Percentiles rank a stretch among this genome's conserved stretches.
These are phyloP conservation scores for Agrotis segetum DNA, from an alignment of 2,888 invertebrate species.

Conservation along the genomic window DNA sequence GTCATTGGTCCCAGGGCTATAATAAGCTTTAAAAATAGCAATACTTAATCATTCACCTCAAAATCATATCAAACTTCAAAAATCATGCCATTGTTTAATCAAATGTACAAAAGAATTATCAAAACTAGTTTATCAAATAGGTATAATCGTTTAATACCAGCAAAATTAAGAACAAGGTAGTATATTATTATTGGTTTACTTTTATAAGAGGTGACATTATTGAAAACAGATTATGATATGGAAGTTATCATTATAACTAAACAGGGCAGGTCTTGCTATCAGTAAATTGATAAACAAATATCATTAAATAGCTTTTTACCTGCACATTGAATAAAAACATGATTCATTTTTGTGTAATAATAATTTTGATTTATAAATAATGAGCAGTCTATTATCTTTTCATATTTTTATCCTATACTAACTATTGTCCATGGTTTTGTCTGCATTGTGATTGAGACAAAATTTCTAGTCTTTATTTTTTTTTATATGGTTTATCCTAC, in stretches of 20 bases:
- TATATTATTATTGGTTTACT: slow-evolving; percentile 33
- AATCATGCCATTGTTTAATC: slow-evolving; percentile 18
- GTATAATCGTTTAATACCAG: slow-evolving; percentile 11
- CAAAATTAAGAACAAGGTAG: slow-evolving; percentile 25
- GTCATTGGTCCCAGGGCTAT: too few species aligned
- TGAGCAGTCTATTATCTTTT: slow-evolving; percentile 19
- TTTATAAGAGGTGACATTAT: slow-evolving; percentile 32
- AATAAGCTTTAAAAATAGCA: background rate
- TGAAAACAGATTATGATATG: slow-evolving; percentile 55
- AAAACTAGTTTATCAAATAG: slow-evolving; percentile 23
- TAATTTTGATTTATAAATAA: slow-evolving; percentile 20
- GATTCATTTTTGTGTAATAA: slow-evolving; percentile 26
- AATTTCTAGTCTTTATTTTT: too few species aligned
- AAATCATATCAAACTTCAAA: background rate
- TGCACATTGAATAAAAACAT: slow-evolving; percentile 10
- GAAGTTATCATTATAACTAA: slow-evolving; percentile 43
- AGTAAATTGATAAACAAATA: slow-evolving; percentile 53
- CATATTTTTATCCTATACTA: background rate
- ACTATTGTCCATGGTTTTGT: background rate
- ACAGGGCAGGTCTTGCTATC: slow-evolving; percentile 41
- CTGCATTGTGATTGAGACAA: too few species aligned
- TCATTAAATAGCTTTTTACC: slow-evolving; percentile 41
- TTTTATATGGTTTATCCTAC: too few species aligned
- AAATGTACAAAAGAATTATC: slow-evolving; percentile 6
- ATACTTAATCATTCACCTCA: background rate